Base-by-base conservation (phyloP, 1,140 invertebrate genomes). In the Hycleus phaleratus region DNA sequence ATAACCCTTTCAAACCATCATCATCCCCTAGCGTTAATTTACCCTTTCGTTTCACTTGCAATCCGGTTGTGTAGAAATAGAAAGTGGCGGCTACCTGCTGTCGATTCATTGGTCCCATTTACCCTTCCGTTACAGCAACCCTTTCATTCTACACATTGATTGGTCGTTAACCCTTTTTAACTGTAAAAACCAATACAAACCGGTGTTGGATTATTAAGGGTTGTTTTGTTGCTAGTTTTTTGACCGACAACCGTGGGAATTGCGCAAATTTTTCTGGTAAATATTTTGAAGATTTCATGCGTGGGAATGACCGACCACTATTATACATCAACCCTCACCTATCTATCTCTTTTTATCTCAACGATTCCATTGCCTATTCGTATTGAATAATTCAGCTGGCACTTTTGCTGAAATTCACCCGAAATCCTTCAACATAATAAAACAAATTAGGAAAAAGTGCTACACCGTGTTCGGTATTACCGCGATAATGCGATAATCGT, bases 401-500 rank as follows among this genome's bases (percentile, higher is more conserved):
- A 48, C 25, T 26, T 32, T 32, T 24, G 26, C 46, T 25, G 5
- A 9, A 10, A 32, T 26, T 11, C 24, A 6, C 2, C 42, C 42
- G 4, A 53, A 53, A 53, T 53, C 42, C 42, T 25, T 26, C 12
- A 49, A 32, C 32, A 32, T 45, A 53, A 53, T 53, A 53, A 53
- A 53, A 32, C 51, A 53, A 53, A 53, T 53, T 53, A 53, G 51
- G 51, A 53, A 53, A 53, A 53, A 53, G 51, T 53, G 51, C 51
- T 53, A 25, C 51, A 32, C 26, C 51, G 51, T 53, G 51, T 53
- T 53, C 43, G 42, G 42, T 53, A 53, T 53, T 53, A 53, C 51
- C 32, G 42, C 46, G 51, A 53, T 53, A 53, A 53, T 53, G 42
- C 51, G 51, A 53, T 53, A 53, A 53, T 53, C 51, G 51, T 53